Conservation (phyloP, 2,797 vertebrate genomes). For the Pyrocephalus nanus region DNA sequence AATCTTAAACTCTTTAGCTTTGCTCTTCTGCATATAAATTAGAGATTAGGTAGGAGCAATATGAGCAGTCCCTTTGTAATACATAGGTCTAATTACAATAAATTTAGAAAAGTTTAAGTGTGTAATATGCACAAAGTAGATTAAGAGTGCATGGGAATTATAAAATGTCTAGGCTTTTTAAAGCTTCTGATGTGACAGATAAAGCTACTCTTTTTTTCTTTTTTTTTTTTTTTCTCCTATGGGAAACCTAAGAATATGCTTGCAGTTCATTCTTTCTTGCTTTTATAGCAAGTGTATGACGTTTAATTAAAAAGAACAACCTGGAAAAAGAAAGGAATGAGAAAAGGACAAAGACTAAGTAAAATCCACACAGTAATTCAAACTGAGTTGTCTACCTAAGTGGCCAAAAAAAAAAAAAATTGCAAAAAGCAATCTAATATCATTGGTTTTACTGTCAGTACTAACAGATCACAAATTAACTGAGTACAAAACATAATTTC, state of each 20-base stretch:
- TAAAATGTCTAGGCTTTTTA: conserved; percentile 31
- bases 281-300: background rate
- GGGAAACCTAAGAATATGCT: background rate
- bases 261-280: background rate
- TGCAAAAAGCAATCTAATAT: background rate
- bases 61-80: conserved; percentile 83
- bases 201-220: background rate
- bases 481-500: background rate
- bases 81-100: conserved; percentile 89
- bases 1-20: conserved; percentile 85
- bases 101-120: conserved; percentile 83
- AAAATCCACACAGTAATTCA: background rate
- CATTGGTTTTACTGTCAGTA: background rate
- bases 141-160: conserved; percentile 73
- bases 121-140: conserved; percentile 88
- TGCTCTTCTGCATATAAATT: conserved; percentile 90
- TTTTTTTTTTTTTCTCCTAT: background rate
- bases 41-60: conserved; percentile 86
- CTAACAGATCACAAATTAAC: background rate
- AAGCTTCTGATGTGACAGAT: conserved; percentile 32
- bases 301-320: background rate
- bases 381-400: background rate
- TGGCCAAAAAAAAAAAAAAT: background rate
- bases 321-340: background rate
- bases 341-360: background rate